Evolutionary conservation across 2,888 invertebrate genomes (phyloP), one percentile per base, ranked within the genome.

Genomic region (Drosophila anceps): DNA sequence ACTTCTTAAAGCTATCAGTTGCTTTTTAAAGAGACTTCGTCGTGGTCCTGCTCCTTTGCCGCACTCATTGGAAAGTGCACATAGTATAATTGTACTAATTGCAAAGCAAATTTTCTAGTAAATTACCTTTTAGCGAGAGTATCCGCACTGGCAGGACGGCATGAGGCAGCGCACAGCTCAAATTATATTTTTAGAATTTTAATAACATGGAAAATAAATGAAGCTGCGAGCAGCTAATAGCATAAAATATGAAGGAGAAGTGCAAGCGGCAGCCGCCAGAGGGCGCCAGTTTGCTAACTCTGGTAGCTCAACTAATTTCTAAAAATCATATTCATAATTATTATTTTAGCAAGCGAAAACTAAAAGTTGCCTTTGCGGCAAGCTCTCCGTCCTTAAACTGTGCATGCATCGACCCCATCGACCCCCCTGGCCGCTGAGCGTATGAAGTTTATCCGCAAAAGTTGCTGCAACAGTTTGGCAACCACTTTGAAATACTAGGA

Each of bases 21-120:
- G 37, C 27, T 44, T 27, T 48, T 72, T 67, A 67, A 67, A 63
- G 20, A 2, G 18, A 2, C 24, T n/a, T 9, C 29, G 13, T 7
- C 13, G n/a, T 15, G 27, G 29, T 5, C 10, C 13, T n/a, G 12
- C 7, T 41, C 4, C 9, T 31, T 31, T n/a, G 54, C 31, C 27
- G 29, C 24, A 24, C 4, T 35, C 20, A 20, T 4, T 6, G 33
- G 35, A 61, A 10, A 44, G 41, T 63, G 43, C 79, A 78, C 76
- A 78, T 67, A 83, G 80, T 74, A 73, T 76, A 91, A 84, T 84
- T 88, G 76, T 68, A 84, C 89, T 91, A 91, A 91, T 91, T 91
- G 86, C 82, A 79, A 80, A 89, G 79, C 83, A 85, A 84, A 91
- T 88, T 91, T 91, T 91, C 91, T 87, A 81, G 67, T 90, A 82